Conservation (phyloP, 2,113 vertebrate genomes). For the Aspidoscelis tigris region DNA sequence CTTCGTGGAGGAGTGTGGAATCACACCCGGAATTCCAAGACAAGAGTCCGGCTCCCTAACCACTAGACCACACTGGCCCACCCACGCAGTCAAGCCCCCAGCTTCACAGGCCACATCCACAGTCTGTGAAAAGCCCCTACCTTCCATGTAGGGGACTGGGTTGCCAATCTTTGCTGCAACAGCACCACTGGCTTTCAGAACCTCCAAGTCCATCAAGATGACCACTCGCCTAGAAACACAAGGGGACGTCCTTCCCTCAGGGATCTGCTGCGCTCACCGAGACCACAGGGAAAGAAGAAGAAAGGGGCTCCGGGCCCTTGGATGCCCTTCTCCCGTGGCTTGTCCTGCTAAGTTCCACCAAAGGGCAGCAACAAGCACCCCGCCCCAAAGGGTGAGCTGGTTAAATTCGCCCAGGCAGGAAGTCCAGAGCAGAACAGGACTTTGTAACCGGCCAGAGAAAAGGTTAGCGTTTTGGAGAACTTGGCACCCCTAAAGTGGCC, state of each 20-base stretch:
- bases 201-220: slow-evolving; percentile 90
- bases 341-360: slow-evolving; percentile 11
- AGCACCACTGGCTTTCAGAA: slow-evolving; percentile 83
- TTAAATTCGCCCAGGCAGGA: neutral
- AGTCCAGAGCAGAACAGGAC: slow-evolving; percentile 13
- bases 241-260: slow-evolving; percentile 15
- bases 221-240: slow-evolving; percentile 85
- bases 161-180: slow-evolving; percentile 87
- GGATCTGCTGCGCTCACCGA: neutral
- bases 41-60: too few species aligned
- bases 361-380: slow-evolving; percentile 17
- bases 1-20: too few species aligned
- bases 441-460: neutral
- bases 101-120: neutral
- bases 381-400: too few species aligned
- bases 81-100: neutral
- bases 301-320: neutral
- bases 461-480: too few species aligned
- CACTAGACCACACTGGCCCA: too few species aligned
- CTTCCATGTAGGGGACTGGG: slow-evolving; percentile 87
- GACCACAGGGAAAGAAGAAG: neutral
- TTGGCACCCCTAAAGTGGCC: too few species aligned
- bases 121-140: slow-evolving; percentile 70
- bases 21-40: too few species aligned
- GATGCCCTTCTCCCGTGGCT: neutral